Evolutionary conservation across 2,888 invertebrate genomes (phyloP).

Genomic region (Lutraria lutraria): DNA sequence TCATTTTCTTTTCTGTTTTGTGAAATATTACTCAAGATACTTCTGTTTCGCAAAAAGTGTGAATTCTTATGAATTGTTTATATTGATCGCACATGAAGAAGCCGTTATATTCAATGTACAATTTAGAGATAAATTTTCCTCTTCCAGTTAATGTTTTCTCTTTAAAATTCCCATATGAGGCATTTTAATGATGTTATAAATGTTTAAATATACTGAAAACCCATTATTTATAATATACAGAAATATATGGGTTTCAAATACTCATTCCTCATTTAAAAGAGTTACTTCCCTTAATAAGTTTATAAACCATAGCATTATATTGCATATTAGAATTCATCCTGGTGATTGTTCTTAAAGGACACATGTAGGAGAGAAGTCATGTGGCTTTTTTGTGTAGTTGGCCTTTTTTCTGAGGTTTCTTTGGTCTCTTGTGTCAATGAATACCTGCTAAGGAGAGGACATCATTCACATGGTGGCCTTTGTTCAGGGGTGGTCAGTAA

Average conservation of each 20-base stretch:
- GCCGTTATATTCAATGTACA: neutral
- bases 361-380: no score
- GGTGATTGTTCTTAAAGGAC: no score
- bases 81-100: neutral
- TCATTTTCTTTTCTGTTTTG: slow-evolving; percentile 13
- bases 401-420: no score
- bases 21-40: slow-evolving; percentile 8
- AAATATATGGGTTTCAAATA: neutral
- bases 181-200: neutral
- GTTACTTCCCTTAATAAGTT: neutral
- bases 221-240: neutral
- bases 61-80: neutral
- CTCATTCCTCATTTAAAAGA: neutral
- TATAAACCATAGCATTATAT: no score
- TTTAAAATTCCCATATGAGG: neutral
- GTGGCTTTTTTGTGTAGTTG: no score
- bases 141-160: neutral
- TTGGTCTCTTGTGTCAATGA: no score
- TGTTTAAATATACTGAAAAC: slow-evolving; percentile 6
- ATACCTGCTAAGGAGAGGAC: no score
- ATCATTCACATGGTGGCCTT: no score
- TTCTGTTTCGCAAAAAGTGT: neutral
- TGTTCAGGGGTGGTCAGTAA: no score
- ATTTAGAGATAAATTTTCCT: neutral
- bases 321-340: no score